Percentiles rank a stretch among this genome's conserved stretches.
These are phyloP conservation scores for Heliconius ethilla DNA, from an alignment of 2,888 invertebrate species.

Conservation along the genomic window DNA sequence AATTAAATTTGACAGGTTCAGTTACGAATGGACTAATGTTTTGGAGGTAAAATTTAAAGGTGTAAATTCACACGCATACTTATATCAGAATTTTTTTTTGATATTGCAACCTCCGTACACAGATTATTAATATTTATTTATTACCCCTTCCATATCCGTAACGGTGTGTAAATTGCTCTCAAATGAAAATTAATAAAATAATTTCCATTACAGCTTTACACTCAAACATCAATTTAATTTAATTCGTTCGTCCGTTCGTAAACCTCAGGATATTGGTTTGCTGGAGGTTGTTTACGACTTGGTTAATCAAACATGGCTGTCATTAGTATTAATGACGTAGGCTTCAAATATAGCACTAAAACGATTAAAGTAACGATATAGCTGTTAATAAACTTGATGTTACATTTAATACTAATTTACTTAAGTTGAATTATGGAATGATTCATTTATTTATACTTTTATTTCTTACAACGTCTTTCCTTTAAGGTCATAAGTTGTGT, in stretches of 20 bases:
- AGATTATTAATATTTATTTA: background rate
- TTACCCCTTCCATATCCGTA: background rate
- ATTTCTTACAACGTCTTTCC: background rate
- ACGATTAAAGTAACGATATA: constrained; percentile 18
- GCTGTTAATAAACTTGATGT: constrained; percentile 23
- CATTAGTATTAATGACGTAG: constrained; percentile 43
- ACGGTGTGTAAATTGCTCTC: background rate
- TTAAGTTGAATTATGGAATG: background rate
- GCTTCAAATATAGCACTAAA: constrained; percentile 33
- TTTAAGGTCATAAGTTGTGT: background rate
- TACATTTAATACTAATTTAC: constrained; percentile 15
- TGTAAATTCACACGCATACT: background rate
- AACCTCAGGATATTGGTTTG: constrained; percentile 43
- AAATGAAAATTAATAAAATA: background rate
- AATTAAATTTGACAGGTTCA: no score
- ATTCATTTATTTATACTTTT: constrained; percentile 2
- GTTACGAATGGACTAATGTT: no score
- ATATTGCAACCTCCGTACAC: background rate
- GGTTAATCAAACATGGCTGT: constrained; percentile 46
- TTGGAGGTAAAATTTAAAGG: no score
- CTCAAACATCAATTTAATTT: constrained; percentile 27
- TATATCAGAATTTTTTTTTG: background rate
- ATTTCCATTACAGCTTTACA: background rate
- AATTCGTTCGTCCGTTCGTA: constrained; percentile 43
- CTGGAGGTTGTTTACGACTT: constrained; percentile 43